These are phyloP conservation scores for Cepphus grylle DNA, from an alignment of 2,113 vertebrate species.

Conservation along the genomic window DNA sequence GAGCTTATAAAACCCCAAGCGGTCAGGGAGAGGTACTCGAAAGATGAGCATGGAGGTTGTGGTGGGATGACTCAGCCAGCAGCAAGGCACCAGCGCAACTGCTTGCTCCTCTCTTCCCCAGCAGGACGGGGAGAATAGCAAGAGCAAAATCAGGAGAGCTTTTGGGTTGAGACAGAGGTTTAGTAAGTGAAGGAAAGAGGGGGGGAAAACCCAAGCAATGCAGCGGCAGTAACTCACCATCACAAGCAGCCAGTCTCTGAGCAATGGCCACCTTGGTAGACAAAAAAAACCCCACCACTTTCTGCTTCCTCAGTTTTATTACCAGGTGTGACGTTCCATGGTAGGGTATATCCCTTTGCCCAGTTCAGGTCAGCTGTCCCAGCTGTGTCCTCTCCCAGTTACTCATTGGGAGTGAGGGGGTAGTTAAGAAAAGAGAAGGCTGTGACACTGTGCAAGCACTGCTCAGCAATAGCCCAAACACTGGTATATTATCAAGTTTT, in stretches of 20 bases:
- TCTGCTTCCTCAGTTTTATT: not conserved
- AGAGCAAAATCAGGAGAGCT: not conserved
- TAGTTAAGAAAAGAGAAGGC: not conserved
- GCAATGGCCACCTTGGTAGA: not conserved
- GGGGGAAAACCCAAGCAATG: not conserved
- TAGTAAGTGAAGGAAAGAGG: not conserved
- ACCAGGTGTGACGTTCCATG: not conserved
- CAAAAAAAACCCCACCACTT: not conserved
- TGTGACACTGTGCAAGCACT: not conserved
- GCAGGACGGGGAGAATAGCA: not conserved
- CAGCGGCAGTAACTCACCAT: not conserved
- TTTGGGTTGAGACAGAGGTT: not conserved
- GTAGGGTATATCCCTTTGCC: not conserved
- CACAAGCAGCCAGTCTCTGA: not conserved
- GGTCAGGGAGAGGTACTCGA: not conserved
- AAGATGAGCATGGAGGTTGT: not conserved
- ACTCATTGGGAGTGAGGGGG: not conserved
- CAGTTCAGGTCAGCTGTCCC: not conserved
- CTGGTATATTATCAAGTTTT: not conserved
- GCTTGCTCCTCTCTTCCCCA: not conserved
- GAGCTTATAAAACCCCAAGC: not conserved
- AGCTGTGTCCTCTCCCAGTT: not conserved
- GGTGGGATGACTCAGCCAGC: not conserved
- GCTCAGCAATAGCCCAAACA: not conserved
- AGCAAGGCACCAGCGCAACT: not conserved